phyloP scores from a whole-genome alignment of 2,113 vertebrate genomes.

The Pluvialis apricaria region DNA sequence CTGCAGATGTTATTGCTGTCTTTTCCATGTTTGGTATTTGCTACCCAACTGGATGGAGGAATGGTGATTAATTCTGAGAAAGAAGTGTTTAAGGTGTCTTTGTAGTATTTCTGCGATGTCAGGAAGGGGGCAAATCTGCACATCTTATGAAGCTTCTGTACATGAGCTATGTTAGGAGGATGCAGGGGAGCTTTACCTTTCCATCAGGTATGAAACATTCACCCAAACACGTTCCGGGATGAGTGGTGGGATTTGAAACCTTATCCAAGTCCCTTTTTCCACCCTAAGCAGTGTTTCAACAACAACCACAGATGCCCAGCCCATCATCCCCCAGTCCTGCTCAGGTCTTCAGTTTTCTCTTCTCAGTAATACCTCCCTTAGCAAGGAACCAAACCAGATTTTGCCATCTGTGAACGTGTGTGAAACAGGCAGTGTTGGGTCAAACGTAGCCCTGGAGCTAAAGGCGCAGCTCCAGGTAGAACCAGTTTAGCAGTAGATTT shows the following conservation, averaged over 20 bases:
- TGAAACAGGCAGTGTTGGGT: not conserved
- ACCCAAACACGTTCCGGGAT: not conserved
- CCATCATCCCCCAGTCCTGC: fast-evolving
- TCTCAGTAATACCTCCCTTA: not conserved
- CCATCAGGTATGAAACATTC: not conserved
- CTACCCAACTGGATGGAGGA: not conserved
- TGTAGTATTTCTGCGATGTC: not conserved
- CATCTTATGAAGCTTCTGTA: not conserved
- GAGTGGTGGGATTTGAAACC: not conserved
- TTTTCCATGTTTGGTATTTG: not conserved
- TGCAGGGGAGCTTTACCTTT: not conserved
- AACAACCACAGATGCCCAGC: fast-evolving
- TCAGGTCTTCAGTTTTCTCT: not conserved
- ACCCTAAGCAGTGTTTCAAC: not conserved
- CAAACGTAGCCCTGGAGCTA: not conserved
- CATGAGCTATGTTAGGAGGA: not conserved
- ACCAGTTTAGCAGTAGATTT: not conserved
- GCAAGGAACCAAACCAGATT: not conserved
- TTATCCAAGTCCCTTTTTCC: not conserved
- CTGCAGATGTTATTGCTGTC: not conserved
- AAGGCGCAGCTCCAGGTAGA: not conserved
- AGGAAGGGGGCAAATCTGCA: not conserved
- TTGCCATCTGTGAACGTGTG: not conserved
- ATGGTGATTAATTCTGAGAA: not conserved
- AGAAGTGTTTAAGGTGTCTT: not conserved